A percentile compares a stretch with the other conserved stretches of the same genome.
phyloP scores from a whole-genome alignment of 2,113 vertebrate species.

The Paratilapia polleni region DNA sequence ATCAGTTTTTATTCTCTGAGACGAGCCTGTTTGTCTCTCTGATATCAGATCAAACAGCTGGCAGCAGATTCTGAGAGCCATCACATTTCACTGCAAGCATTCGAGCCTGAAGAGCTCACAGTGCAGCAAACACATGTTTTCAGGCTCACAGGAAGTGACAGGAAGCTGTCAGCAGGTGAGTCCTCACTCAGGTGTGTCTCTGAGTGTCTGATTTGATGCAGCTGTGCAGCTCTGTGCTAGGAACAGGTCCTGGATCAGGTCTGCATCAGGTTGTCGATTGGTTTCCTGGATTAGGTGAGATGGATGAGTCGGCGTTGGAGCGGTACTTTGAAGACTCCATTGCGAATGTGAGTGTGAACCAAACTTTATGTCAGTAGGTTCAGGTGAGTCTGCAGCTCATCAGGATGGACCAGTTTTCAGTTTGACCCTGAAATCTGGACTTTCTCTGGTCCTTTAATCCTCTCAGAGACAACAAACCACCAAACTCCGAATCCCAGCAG shows the following conservation, averaged over 20 bases:
- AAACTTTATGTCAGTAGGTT: not conserved
- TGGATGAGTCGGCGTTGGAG: constrained; percentile 81
- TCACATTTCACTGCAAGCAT: too few species aligned
- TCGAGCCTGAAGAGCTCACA: too few species aligned
- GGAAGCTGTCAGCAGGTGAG: not conserved
- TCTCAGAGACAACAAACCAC: not conserved
- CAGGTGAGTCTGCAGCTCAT: not conserved
- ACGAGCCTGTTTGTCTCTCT: not conserved
- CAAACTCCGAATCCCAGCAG: too few species aligned
- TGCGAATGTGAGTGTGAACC: constrained; percentile 71
- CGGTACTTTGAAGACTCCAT: constrained; percentile 83
- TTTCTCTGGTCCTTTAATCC: not conserved
- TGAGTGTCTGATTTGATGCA: constrained; percentile 29
- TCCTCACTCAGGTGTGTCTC: not conserved
- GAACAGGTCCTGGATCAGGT: constrained; percentile 11
- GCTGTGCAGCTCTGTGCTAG: constrained; percentile 24
- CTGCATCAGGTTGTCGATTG: not conserved
- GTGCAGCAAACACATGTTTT: not conserved
- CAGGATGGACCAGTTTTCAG: too few species aligned
- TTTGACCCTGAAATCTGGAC: too few species aligned
- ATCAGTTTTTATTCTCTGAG: not conserved
- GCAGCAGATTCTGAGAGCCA: too few species aligned
- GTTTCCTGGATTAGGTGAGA: not conserved
- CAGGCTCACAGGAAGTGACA: not conserved
- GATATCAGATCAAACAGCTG: too few species aligned